Conservation (phyloP, 2,113 vertebrate genomes). For the Oncorhynchus keta region DNA sequence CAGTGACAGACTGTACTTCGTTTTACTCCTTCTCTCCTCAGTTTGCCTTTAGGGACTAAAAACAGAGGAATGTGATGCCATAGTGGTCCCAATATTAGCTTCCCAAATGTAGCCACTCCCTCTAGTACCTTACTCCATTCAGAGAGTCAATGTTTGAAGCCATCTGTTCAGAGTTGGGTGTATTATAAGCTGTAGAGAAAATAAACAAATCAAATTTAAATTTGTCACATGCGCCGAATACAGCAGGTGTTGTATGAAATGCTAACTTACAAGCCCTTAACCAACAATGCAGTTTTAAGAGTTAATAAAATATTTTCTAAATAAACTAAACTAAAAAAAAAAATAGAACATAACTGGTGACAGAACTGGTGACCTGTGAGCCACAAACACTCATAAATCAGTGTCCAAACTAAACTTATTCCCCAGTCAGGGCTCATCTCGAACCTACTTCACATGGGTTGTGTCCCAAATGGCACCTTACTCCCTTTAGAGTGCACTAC, state of each 20-base stretch:
- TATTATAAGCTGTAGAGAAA: constrained; percentile 24
- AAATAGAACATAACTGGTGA: constrained; percentile 25
- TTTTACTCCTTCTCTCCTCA: background rate
- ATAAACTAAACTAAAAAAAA: too few relatives aligned
- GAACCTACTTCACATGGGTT: background rate
- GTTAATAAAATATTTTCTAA: background rate
- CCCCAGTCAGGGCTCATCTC: background rate
- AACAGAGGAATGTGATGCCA: constrained; percentile 34
- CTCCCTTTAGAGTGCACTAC: too few relatives aligned
- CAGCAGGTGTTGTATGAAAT: too few relatives aligned
- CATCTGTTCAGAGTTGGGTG: background rate
- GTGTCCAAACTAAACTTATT: background rate
- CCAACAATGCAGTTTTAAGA: too few relatives aligned
- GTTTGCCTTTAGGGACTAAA: constrained; percentile 11
- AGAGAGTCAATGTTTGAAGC: constrained; percentile 26
- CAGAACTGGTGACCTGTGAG: constrained; percentile 18
- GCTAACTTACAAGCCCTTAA: too few relatives aligned
- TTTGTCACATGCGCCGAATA: too few relatives aligned
- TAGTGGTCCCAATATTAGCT: constrained; percentile 7
- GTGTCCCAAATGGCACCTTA: too few relatives aligned
- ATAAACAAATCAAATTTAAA: constrained; percentile 5
- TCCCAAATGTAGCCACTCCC: constrained; percentile 1
- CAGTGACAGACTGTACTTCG: background rate
- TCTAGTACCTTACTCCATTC: constrained; percentile 13
- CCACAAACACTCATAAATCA: constrained; percentile 27